Base-by-base conservation (phyloP, 2,797 vertebrate genomes). In the Ptychadena robeensis region DNA sequence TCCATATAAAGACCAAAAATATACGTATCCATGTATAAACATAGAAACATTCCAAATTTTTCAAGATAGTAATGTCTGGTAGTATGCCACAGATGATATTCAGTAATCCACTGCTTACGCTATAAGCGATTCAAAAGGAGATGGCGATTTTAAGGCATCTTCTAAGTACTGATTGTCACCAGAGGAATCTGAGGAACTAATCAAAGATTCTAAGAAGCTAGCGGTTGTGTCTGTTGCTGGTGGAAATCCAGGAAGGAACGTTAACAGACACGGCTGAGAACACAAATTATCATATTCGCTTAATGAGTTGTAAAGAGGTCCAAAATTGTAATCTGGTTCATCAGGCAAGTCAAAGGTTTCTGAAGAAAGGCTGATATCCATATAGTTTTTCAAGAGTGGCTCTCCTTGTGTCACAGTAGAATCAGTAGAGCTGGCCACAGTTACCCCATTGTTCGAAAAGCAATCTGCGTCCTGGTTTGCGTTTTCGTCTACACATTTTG, bases 311-410 rank as follows among this genome's bases (percentile, higher is more conserved):
- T 97, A 98, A 86, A 97, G 95, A 0, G 97, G 96, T 88, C 95
- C 96, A 88, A 96, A 94, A 38, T 96, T 97, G 80, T 98, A 94
- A 88, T 96, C 97, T 0, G 96, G 96, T 63, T 98, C 94, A 89
- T 96, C 97, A 0, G 97, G 96, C 44, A 98, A 96, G 90, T 98
- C 97, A 85, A 98, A 90, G 83, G 97, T 96, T 4, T 98, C 97
- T 0, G 97, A 98, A 1, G 95, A 96, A 78, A 97, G 93, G 89
- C 97, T 98, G 87, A 97, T 94, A 91, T 99, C 98, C 2, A 96
- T 96, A 53, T 94, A 94, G 59, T 94, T 97, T 91, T 94, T 96
- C 14, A 95, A 93, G 0, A 92, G 91, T 2, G 91, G 93, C 18
- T 97, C 96, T 0, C 90, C 35, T 0, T 93, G 89, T 28, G 95